Percentiles rank a stretch among this genome's conserved stretches.
Conservation (phyloP, 2,797 vertebrate genomes). For the Phrynocephalus forsythii region DNA sequence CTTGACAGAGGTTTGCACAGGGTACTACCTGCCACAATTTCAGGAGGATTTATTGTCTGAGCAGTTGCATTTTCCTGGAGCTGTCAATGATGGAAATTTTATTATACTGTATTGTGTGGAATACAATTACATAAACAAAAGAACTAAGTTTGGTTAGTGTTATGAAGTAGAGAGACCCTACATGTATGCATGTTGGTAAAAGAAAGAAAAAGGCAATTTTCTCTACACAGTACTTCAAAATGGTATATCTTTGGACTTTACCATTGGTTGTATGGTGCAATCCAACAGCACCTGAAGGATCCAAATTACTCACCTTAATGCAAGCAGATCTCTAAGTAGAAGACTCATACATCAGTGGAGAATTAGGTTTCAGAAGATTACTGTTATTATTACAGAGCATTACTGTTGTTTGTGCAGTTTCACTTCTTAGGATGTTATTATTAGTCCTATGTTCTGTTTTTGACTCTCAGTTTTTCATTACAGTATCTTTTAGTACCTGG, state of each 20-base stretch:
- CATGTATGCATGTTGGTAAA: constrained; percentile 7
- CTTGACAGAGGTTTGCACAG: constrained; percentile 13
- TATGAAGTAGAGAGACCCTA: background rate
- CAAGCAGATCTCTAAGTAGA: background rate
- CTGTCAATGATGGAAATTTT: constrained; percentile 64
- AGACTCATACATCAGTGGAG: background rate
- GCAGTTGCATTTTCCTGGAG: constrained; percentile 55
- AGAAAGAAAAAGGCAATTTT: background rate
- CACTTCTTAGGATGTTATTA: background rate
- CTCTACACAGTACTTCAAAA: background rate
- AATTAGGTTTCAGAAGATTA: background rate
- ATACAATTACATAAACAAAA: constrained; percentile 68
- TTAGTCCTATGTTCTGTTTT: background rate
- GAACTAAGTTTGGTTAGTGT: constrained; percentile 39
- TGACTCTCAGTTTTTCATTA: background rate
- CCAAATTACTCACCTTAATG: background rate
- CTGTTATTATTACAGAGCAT: background rate
- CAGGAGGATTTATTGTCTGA: constrained; percentile 53
- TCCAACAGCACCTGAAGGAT: no score
- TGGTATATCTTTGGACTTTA: background rate
- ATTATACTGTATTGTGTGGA: constrained; percentile 37
- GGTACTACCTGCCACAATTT: constrained; percentile 50
- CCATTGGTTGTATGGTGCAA: no score
- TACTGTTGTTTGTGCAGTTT: no score
- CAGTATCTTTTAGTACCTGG: background rate